phyloP scores from a whole-genome alignment of 2,888 invertebrate genomes.

The Pachliopta kotzebuea region DNA sequence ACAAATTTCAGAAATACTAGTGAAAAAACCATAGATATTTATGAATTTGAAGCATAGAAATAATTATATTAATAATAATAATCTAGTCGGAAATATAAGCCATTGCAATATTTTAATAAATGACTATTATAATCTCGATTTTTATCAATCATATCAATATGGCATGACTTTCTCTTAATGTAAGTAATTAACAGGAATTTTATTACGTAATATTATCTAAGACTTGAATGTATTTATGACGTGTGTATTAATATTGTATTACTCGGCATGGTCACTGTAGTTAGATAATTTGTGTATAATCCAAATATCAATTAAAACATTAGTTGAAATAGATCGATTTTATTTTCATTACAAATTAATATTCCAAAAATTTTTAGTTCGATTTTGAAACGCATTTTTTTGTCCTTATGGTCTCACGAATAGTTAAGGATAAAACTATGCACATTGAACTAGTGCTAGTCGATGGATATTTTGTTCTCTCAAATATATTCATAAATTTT shows the following conservation, averaged over 20 bases:
- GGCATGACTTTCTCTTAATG: conserved; percentile 32
- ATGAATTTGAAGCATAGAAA: conserved; percentile 57
- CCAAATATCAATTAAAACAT: conserved; percentile 39
- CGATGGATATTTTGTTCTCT: too few relatives aligned
- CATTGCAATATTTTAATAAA: conserved; percentile 73
- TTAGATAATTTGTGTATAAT: conserved; percentile 38
- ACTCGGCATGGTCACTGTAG: conserved; percentile 59
- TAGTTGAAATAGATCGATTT: conserved; percentile 54
- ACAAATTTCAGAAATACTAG: too few relatives aligned
- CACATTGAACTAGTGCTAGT: too few relatives aligned
- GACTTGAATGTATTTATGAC: conserved; percentile 38
- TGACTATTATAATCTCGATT: conserved; percentile 33
- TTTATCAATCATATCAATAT: conserved; percentile 37
- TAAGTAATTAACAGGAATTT: conserved; percentile 32
- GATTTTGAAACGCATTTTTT: too few relatives aligned
- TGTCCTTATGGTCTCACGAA: too few relatives aligned
- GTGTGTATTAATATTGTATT: conserved; percentile 40
- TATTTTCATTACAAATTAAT: conserved; percentile 18
- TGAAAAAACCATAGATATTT: conserved; percentile 10
- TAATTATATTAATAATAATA: conserved; percentile 71
- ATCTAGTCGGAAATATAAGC: conserved; percentile 79
- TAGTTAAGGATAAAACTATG: too few relatives aligned
- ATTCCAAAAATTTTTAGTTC: neutral
- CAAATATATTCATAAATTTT: too few relatives aligned
- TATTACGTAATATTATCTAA: conserved; percentile 29